Percentiles rank a stretch among this genome's conserved stretches.
phyloP scores from a whole-genome alignment of 2,113 vertebrate genomes.

The Oncorhynchus mykiss region DNA sequence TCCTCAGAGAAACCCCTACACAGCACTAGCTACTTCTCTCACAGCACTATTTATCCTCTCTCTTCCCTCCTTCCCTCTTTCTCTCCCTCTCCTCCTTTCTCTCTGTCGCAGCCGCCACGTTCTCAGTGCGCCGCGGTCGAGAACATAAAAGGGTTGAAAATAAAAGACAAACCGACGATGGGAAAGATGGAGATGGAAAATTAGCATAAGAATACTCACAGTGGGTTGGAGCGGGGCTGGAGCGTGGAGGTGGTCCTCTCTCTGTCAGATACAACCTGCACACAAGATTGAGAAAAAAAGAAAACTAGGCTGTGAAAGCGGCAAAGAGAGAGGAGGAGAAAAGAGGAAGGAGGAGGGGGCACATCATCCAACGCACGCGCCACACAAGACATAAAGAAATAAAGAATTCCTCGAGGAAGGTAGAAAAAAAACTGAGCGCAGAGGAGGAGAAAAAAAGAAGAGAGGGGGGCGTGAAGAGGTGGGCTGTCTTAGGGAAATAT shows the following conservation, averaged over 20 bases:
- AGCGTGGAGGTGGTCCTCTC: conserved; percentile 52
- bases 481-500: conserved; percentile 37
- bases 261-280: conserved; percentile 69
- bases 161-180: neutral
- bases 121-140: conserved; percentile 28
- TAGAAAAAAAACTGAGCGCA: neutral
- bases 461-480: conserved; percentile 38
- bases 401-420: conserved; percentile 21
- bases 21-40: conserved; percentile 2
- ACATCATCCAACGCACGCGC: conserved; percentile 24
- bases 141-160: neutral
- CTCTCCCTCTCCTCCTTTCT: conserved; percentile 10
- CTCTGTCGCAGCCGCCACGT: conserved; percentile 30
- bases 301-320: conserved; percentile 66
- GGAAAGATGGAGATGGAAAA: conserved; percentile 39
- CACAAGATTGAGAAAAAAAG: conserved; percentile 55
- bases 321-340: conserved; percentile 44
- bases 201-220: conserved; percentile 70
- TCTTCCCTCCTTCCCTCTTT: neutral
- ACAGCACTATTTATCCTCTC: neutral
- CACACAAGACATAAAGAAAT: conserved; percentile 15
- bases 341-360: conserved; percentile 26
- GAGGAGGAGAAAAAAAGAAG: conserved; percentile 48
- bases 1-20: neutral
- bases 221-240: conserved; percentile 55